A percentile compares a stretch with the other conserved stretches of the same genome.
Evolutionary conservation across 2,888 invertebrate genomes (phyloP).

Genomic region (Aplocera efformata): DNA sequence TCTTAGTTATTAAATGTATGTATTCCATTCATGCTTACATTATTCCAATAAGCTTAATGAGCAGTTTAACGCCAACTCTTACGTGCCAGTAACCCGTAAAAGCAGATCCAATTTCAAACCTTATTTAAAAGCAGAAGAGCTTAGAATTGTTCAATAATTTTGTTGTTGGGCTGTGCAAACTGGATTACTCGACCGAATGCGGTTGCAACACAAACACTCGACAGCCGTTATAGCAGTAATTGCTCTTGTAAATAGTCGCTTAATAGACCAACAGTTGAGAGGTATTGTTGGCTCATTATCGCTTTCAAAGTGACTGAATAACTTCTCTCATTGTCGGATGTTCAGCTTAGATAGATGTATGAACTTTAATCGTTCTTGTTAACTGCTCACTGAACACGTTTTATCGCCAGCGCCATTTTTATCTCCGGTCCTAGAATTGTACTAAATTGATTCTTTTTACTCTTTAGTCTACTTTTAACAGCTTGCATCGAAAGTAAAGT

Average conservation of each 20-base stretch:
- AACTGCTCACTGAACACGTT: constrained; percentile 12
- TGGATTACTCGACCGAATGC: constrained; percentile 25
- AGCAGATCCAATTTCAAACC: background rate
- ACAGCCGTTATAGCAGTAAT: constrained; percentile 28
- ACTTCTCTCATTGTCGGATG: constrained; percentile 6
- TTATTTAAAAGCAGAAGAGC: background rate
- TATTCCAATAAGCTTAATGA: constrained; percentile 16
- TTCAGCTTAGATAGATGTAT: constrained; percentile 8
- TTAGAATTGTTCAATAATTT: background rate
- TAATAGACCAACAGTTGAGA: constrained; percentile 32
- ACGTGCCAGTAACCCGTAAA: too few relatives aligned
- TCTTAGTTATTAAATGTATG: too few relatives aligned
- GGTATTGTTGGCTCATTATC: constrained; percentile 35
- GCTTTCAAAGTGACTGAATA: constrained; percentile 30
- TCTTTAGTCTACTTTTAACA: too few relatives aligned
- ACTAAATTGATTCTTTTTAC: too few relatives aligned
- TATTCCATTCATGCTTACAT: too few relatives aligned
- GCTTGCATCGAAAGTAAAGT: too few relatives aligned
- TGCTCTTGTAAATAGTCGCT: constrained; percentile 29
- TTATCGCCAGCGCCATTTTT: background rate
- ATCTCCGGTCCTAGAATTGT: too few relatives aligned
- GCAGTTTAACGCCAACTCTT: constrained; percentile 4
- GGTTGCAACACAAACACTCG: constrained; percentile 26
- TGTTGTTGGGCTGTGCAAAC: constrained; percentile 6
- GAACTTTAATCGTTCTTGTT: constrained; percentile 14